Conservation (phyloP, 2,113 vertebrate species). For the Cynocephalus volans region DNA sequence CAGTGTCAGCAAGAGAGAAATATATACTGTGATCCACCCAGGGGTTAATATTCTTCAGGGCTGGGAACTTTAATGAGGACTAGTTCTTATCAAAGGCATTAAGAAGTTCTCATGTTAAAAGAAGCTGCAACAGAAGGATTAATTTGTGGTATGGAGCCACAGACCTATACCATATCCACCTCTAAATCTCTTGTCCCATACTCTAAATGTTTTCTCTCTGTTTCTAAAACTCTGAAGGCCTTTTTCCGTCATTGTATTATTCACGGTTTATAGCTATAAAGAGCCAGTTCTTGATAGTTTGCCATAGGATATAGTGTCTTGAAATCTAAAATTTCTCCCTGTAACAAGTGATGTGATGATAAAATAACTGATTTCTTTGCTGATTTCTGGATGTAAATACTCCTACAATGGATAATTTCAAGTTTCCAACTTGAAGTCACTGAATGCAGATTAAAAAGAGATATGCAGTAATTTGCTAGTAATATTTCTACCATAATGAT, state of each 20-base stretch:
- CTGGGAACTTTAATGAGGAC: background rate
- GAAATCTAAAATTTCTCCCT: background rate
- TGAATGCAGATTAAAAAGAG: background rate
- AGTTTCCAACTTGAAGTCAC: background rate
- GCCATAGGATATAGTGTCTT: background rate
- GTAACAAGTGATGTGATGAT: background rate
- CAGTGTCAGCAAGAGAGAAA: background rate
- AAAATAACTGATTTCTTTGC: background rate
- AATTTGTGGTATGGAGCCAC: background rate
- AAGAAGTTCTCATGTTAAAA: background rate
- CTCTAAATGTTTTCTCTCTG: background rate
- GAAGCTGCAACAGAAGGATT: background rate
- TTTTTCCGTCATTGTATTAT: background rate
- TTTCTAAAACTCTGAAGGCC: background rate
- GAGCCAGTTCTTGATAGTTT: background rate
- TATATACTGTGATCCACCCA: background rate
- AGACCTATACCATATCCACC: background rate
- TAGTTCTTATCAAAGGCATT: background rate
- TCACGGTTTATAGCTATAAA: background rate
- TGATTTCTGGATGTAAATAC: background rate
- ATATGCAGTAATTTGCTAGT: background rate
- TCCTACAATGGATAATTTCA: background rate
- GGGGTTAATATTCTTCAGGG: background rate
- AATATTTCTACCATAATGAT: background rate
- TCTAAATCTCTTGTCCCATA: background rate